phyloP scores from a whole-genome alignment of 2,888 invertebrate species.

The Corbicula japonica region DNA sequence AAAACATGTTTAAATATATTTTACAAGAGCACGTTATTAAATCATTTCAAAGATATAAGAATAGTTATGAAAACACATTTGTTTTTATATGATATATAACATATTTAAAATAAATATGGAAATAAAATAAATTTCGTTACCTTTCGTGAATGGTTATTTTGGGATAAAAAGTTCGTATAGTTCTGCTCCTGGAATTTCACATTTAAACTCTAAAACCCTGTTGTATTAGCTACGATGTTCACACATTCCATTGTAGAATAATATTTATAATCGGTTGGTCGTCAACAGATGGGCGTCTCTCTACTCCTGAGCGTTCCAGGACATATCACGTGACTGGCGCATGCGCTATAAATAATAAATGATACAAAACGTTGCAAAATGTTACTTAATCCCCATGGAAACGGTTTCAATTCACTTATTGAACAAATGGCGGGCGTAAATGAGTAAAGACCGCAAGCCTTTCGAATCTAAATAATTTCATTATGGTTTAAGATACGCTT shows the following conservation, averaged over 20 bases:
- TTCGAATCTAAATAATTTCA: conserved; percentile 18
- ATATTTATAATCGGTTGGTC: conserved; percentile 13
- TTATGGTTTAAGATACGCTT: conserved; percentile 13
- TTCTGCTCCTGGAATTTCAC: no score
- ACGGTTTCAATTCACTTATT: conserved; percentile 56
- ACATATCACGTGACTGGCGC: conserved; percentile 40
- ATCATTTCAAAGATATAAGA: no score
- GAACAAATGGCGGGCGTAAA: conserved; percentile 45
- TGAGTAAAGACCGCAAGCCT: conserved; percentile 28
- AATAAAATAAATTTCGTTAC: no score
- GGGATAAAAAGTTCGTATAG: no score
- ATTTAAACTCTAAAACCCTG: no score
- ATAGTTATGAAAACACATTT: no score
- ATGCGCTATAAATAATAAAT: conserved; percentile 58
- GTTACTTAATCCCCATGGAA: conserved; percentile 63
- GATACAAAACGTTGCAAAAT: conserved; percentile 46
- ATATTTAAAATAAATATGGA: no score
- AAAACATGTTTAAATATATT: no score
- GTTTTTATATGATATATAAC: no score
- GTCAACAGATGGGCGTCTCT: conserved; percentile 53
- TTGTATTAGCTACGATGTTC: no score
- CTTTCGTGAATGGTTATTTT: no score
- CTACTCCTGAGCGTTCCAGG: conserved; percentile 12
- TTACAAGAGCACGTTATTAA: no score
- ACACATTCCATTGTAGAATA: conserved; percentile 35